A percentile compares a stretch with the other conserved stretches of the same genome.
Conservation (phyloP, 2,113 vertebrate species). For the Petaurus breviceps region DNA sequence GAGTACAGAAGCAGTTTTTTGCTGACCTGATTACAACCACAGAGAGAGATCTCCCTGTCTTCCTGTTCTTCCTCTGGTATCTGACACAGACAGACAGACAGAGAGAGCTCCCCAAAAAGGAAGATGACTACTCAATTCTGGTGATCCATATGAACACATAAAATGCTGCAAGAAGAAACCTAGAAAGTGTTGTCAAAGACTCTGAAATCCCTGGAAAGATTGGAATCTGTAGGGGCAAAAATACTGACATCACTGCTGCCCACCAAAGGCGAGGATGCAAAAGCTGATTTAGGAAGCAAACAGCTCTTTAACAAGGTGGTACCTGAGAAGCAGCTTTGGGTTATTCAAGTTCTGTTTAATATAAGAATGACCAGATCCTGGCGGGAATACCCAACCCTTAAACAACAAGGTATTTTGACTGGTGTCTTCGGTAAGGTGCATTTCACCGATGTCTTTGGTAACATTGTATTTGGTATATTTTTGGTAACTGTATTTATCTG, state of each 20-base stretch:
- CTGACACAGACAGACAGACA: background rate
- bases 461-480: too few relatives aligned
- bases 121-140: background rate
- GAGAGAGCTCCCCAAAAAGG: background rate
- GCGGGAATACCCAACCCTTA: background rate
- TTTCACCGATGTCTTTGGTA: too few relatives aligned
- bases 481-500: too few relatives aligned
- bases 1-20: background rate
- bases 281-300: background rate
- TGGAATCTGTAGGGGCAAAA: background rate
- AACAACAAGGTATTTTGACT: too few relatives aligned
- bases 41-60: background rate
- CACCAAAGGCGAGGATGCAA: background rate
- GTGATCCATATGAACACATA: background rate
- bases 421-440: too few relatives aligned
- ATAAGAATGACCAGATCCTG: background rate
- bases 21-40: background rate
- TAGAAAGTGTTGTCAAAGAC: background rate
- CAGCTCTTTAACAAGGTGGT: background rate
- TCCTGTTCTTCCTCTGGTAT: background rate
- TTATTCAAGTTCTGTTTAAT: background rate
- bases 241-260: background rate
- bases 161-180: background rate
- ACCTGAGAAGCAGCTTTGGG: background rate
- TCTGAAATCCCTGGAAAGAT: background rate